These are phyloP conservation scores for Hozukius guyotensis DNA, from an alignment of 2,797 vertebrate genomes.

Conservation along the genomic window DNA sequence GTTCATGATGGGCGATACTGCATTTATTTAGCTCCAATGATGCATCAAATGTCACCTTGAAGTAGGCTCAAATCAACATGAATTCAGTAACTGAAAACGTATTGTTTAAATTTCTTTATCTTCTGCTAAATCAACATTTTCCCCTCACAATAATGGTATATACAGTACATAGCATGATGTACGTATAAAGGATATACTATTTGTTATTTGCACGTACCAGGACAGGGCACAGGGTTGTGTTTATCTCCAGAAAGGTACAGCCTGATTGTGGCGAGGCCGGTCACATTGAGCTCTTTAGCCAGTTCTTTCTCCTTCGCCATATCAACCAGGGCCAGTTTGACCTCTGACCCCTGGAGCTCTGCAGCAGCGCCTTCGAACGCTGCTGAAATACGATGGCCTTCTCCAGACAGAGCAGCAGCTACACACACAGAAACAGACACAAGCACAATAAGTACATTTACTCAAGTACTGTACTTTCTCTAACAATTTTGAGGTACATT, in stretches of 20 bases:
- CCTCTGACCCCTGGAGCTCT: constrained; percentile 82
- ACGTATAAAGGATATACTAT: no score
- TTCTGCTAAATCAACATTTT: no score
- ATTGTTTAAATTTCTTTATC: no score
- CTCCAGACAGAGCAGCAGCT: constrained; percentile 81
- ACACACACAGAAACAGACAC: constrained; percentile 20
- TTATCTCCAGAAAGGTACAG: constrained; percentile 89
- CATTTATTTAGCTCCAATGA: no score
- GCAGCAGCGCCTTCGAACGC: constrained; percentile 85
- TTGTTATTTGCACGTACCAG: constrained; percentile 77
- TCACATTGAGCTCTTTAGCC: constrained; percentile 83
- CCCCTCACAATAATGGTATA: no score
- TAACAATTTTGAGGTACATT: no score
- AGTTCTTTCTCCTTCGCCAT: constrained; percentile 86
- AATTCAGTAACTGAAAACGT: no score
- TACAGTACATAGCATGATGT: neutral
- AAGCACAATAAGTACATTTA: neutral
- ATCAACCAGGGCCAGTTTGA: constrained; percentile 87
- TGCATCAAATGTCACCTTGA: no score
- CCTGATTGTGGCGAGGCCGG: constrained; percentile 79
- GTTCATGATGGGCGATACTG: no score
- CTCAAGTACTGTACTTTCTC: neutral
- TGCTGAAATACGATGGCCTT: constrained; percentile 79
- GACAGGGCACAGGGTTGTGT: constrained; percentile 84
- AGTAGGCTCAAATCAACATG: no score